These are phyloP conservation scores for Bombyx huttoni DNA, from an alignment of 2,888 invertebrate genomes.

Conservation along the genomic window DNA sequence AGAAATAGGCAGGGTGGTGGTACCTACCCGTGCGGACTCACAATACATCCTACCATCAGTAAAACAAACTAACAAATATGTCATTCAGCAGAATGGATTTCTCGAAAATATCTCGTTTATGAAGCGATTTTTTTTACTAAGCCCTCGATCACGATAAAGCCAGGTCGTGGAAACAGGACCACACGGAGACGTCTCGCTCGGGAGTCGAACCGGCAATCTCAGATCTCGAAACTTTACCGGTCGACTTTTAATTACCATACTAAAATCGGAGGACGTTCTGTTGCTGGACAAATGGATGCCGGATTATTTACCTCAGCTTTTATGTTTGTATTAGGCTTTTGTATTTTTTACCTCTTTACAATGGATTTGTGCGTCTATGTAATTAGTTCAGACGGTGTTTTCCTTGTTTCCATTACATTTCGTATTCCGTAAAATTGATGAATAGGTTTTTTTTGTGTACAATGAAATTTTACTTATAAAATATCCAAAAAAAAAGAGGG, in stretches of 20 bases:
- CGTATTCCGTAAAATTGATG: no score
- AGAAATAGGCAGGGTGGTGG: no score
- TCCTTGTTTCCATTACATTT: no score
- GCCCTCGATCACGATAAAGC: constrained; percentile 40
- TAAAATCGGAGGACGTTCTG: constrained; percentile 27
- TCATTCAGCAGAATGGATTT: neutral
- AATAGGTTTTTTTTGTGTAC: no score
- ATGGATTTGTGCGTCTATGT: neutral
- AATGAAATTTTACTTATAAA: no score
- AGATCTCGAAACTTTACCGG: constrained; percentile 34
- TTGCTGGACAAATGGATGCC: constrained; percentile 20
- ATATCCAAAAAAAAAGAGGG: no score
- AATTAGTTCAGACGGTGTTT: no score
- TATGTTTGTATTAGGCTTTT: neutral
- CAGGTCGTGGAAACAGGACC: constrained; percentile 46
- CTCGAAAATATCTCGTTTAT: neutral
- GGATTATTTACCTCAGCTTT: constrained; percentile 23
- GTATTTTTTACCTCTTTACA: neutral
- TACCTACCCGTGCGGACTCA: no score
- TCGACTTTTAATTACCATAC: constrained; percentile 35
- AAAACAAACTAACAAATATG: no score
- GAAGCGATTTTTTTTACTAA: constrained; percentile 10
- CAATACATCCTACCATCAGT: no score
- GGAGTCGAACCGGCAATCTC: constrained; percentile 44
- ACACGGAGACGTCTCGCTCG: constrained; percentile 56